phyloP scores from a whole-genome alignment of 1,140 invertebrate species.

The Leptoteleia sp. region DNA sequence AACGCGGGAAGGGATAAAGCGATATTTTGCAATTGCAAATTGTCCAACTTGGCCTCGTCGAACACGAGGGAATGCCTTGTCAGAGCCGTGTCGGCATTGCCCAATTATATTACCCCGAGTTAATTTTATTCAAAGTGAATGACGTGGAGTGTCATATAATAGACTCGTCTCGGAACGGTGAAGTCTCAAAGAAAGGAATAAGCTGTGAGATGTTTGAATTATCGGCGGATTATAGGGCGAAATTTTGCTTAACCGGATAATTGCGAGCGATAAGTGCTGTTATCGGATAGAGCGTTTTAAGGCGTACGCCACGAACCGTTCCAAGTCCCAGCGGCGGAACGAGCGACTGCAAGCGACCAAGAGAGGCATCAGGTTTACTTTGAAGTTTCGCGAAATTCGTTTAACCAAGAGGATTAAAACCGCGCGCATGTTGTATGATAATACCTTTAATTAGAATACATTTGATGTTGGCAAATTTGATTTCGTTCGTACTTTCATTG shows the following conservation, averaged over 20 bases:
- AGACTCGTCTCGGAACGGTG: too few relatives aligned
- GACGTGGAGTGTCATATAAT: too few relatives aligned
- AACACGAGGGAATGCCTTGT: neutral
- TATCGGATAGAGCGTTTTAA: constrained; percentile 33
- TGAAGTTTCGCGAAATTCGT: constrained; percentile 25
- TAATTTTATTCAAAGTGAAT: constrained; percentile 10
- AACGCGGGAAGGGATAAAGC: constrained; percentile 13
- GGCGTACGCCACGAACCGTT: constrained; percentile 18
- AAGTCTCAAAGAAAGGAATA: constrained; percentile 51
- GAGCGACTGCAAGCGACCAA: constrained; percentile 26
- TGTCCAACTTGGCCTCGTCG: constrained; percentile 14
- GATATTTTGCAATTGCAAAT: constrained; percentile 31
- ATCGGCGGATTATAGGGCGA: constrained; percentile 46
- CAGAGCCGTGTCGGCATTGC: neutral
- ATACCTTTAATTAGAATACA: constrained; percentile 24
- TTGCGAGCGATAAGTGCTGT: constrained; percentile 61
- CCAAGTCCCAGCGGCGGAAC: constrained; percentile 10
- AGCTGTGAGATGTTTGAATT: constrained; percentile 60
- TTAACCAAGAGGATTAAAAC: constrained; percentile 1
- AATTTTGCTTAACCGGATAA: constrained; percentile 62
- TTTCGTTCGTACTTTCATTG: constrained; percentile 38
- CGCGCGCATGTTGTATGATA: constrained; percentile 6
- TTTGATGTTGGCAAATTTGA: constrained; percentile 29
- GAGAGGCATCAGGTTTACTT: constrained; percentile 22
- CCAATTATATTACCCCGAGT: constrained; percentile 13